Evolutionary conservation across 2,797 vertebrate genomes (phyloP), one percentile per base, ranked within the genome.

Genomic region (Enteromius viviparus): DNA sequence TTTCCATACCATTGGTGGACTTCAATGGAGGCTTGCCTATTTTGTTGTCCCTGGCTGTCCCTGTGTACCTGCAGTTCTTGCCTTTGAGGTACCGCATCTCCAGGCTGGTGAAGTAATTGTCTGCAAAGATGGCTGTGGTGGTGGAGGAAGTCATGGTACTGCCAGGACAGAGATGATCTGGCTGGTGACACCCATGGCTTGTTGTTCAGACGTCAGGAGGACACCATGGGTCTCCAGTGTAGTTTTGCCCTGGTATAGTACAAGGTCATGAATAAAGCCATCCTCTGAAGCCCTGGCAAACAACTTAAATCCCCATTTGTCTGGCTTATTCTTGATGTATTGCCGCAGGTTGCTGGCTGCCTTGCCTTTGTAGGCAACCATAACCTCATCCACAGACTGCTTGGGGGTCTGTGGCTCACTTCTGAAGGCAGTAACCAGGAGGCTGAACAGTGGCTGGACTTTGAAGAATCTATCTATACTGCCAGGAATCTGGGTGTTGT

Each of bases 281-380:
- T 66, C 64, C 3, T 19, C 64, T 5, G 32, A 66, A 21, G 32
- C 4, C 32, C 32, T 66, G 17, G 64, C 32, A 66, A 66, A 66
- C 64, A 66, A 37, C 17, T 66, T 10, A 21, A 66, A 21, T 66
- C 64, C 64, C 17, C 17, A 37, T 66, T 66, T 37, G 17, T 37
- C 64, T 0, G 17, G 17, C 64, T 66, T 37, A 1, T 21, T 66
- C 17, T 66, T 37, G 32, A 66, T 37, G 17, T 11, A 66, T 2
- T 37, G 32, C 23, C 55, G 26, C 55, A 12, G n/a, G 10, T 60
- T 58, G 21, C 53, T 9, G n/a, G 10, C 55, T 58, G 55, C 26
- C 17, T 81, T 79, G 26, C 77, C 45, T 81, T 81, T 62, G 47
- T 62, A 81, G 66, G 40, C 79, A 70, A 53, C 37, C 37, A 81